phyloP scores from a whole-genome alignment of 2,888 invertebrate genomes.

The Noctuana brunneofusca region DNA sequence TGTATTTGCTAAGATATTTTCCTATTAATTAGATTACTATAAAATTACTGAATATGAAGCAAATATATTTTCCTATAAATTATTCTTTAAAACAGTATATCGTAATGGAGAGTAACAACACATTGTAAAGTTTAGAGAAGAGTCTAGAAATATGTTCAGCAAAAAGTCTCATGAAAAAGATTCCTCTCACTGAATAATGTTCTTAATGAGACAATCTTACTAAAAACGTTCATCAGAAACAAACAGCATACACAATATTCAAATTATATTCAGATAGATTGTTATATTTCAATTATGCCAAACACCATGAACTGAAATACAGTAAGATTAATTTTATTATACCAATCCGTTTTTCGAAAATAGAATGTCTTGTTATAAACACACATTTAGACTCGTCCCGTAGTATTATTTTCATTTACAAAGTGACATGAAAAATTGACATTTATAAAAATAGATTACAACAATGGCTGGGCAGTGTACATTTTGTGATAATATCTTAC shows the following conservation, averaged over 20 bases:
- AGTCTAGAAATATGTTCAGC: background rate
- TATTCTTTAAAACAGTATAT: background rate
- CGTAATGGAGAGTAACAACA: slow-evolving; percentile 18
- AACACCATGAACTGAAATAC: too few relatives aligned
- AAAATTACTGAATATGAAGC: slow-evolving; percentile 19
- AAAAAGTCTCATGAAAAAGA: background rate
- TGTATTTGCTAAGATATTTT: slow-evolving; percentile 32
- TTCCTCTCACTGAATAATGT: background rate
- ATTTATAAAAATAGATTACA: slow-evolving; percentile 38
- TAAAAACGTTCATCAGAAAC: background rate
- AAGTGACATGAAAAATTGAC: slow-evolving; percentile 29
- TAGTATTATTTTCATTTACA: slow-evolving; percentile 46
- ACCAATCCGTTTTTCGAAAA: background rate
- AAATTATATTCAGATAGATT: background rate
- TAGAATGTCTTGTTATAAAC: slow-evolving; percentile 11
- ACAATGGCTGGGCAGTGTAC: slow-evolving; percentile 55
- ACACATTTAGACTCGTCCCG: slow-evolving; percentile 60
- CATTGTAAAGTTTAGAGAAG: background rate
- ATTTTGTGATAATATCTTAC: slow-evolving; percentile 50
- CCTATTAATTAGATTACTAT: slow-evolving; percentile 23
- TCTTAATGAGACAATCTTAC: background rate
- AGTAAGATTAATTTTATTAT: background rate
- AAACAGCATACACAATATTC: background rate
- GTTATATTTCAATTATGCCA: background rate
- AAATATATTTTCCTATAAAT: slow-evolving; percentile 30